Evolutionary conservation across 2,113 vertebrate genomes (phyloP), one percentile per base, ranked within the genome.

Genomic region (Cavia aperea): DNA sequence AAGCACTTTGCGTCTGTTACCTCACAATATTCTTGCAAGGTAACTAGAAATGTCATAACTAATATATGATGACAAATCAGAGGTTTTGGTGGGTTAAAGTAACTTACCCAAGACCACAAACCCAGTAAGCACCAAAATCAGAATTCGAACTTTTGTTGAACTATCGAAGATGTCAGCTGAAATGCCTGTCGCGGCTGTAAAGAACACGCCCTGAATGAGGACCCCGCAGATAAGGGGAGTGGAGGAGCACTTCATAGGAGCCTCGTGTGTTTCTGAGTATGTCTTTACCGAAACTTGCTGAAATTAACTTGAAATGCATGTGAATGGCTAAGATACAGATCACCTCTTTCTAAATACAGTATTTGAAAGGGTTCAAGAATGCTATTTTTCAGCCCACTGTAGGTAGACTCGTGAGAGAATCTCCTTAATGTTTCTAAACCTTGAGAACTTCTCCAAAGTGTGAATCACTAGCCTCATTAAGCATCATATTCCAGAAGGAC

Each of bases 271-370:
- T 81, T 81, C 93, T 89, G 58, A 90, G 72, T 29, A 66, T 33
- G 31, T 58, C 23, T 73, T 65, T 65, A 88, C 43, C 43, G 43
- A 89, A 68, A 26, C 6, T 58, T 86, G 39, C 14, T 72, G n/a
- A 66, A 82, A 86, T 84, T 66, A 85, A 89, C 36, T 81, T 66
- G 60, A 90, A 88, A 82, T 92, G 29, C 62, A 92, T 86, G 46
- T 36, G 0, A 43, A 79, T 12, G 54, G 15, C n/a, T 83, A 73
- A 79, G 90, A 92, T 16, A 70, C 29, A 86, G 43, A 46, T 31
- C 18, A 65, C 54, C 24, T 89, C 43, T 87, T 88, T 24, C 79
- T 93, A 46, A 81, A 89, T n/a, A 93, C 0, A 23, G 18, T 51
- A 89, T 86, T 91, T 75, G 24, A 81, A 91, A 90, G 14, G 56